Evolutionary conservation across 2,113 vertebrate species (phyloP), one percentile per base, ranked within the genome.

Genomic region (Paraplagusia blochii): DNA sequence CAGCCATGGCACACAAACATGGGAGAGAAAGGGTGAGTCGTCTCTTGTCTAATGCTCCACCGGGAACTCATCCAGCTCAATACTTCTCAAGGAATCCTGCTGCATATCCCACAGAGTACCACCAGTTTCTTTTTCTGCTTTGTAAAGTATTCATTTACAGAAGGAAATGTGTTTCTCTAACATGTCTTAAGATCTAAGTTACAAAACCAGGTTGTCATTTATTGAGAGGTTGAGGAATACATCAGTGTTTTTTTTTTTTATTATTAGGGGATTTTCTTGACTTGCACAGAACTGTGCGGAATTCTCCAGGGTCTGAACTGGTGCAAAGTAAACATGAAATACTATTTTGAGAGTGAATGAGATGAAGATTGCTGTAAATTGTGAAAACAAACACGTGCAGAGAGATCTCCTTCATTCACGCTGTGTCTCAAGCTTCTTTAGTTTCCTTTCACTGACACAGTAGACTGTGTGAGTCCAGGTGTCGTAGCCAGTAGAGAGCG

Each of bases 21-120:
- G 73, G 66, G 45, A 74, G 72, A 75, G 84, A 89, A 29, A 65
- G 80, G 87, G 87, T 87, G 75, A 89, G 84, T 87, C 5, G n/a
- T 55, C 53, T 0, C 63, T 57, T 55, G 48, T 0, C 63, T 57
- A 64, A 69, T 58, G 44, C 58, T 67, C 68, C 58, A 62, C 46
- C 11, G 4, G 47, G 47, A 63, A 47, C 9, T 46, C 51, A 36
- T 58, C 58, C 64, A 45, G 48, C 10, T 15, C 45, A 58, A 29
- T 59, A 58, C 17, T 57, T 42, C 42, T 35, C 46, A 38, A 69
- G 63, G 62, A 50, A 62, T 35, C 14, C 10, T 36, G 19, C n/a
- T 68, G 16, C 17, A 43, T 39, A 47, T 65, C 51, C 44, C 49
- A 45, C 33, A 40, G 52, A 69, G 40, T 58, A n/a, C 10, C 47